Evolutionary conservation across 2,888 invertebrate genomes (phyloP).

Genomic region (Melinaea menophilus): DNA sequence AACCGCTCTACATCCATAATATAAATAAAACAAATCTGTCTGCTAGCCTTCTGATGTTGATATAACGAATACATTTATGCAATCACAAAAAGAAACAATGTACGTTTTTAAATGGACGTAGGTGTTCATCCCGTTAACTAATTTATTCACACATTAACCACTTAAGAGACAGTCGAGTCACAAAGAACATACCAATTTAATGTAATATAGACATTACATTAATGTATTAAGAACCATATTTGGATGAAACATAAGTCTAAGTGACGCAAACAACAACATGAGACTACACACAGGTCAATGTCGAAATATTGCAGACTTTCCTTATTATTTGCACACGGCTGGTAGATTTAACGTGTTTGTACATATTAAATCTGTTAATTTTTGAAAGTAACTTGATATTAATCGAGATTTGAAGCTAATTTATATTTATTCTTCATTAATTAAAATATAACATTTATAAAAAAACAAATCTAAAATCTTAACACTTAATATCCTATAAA

Average conservation of each 20-base stretch:
- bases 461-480: too few species aligned
- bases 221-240: background rate
- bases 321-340: background rate
- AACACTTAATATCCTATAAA: too few species aligned
- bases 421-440: too few species aligned
- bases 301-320: slow-evolving; percentile 22
- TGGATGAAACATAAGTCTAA: background rate
- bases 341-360: background rate
- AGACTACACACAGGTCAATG: slow-evolving; percentile 12
- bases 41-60: background rate
- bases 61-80: background rate
- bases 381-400: background rate
- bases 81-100: background rate
- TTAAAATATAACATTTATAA: too few species aligned
- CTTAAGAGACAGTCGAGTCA: background rate
- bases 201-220: background rate
- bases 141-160: slow-evolving; percentile 7
- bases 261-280: slow-evolving; percentile 16
- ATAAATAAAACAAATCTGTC: too few species aligned
- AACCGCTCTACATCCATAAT: too few species aligned
- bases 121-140: slow-evolving; percentile 12
- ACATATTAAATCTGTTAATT: slow-evolving; percentile 8
- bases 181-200: background rate
- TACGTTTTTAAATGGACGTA: slow-evolving; percentile 13
- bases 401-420: too few species aligned